Conservation (phyloP, 2,113 vertebrate species). For the Psilopsiagon aurifrons region DNA sequence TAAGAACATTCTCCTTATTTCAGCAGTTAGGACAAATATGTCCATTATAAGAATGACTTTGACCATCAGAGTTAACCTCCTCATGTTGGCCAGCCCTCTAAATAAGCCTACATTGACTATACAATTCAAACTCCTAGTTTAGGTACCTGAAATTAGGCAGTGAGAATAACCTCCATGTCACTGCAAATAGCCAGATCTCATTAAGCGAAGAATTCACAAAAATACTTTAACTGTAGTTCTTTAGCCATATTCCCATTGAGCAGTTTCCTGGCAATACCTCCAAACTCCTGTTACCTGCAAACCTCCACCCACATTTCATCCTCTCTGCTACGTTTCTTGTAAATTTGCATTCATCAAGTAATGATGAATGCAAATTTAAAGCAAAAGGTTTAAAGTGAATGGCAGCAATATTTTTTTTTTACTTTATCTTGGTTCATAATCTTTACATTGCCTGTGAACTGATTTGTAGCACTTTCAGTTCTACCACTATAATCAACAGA, state of each 20-base stretch:
- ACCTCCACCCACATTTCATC: not conserved
- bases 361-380: not conserved
- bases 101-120: not conserved
- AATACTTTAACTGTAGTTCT: not conserved
- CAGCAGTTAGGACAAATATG: not conserved
- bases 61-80: not conserved
- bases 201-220: not conserved
- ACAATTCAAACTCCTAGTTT: not conserved
- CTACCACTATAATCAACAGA: not conserved
- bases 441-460: not conserved
- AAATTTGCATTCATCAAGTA: not conserved
- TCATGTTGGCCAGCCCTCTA: not conserved
- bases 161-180: not conserved
- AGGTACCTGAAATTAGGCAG: not conserved
- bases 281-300: not conserved
- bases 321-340: not conserved
- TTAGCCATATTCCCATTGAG: not conserved
- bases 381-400: not conserved
- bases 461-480: not conserved
- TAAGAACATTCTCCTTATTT: not conserved
- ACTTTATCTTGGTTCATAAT: not conserved
- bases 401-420: not conserved
- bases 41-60: not conserved
- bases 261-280: not conserved
- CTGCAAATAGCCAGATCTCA: not conserved